Evolutionary conservation across 2,113 vertebrate genomes (phyloP).

Genomic region (Dryoscopus gambensis): DNA sequence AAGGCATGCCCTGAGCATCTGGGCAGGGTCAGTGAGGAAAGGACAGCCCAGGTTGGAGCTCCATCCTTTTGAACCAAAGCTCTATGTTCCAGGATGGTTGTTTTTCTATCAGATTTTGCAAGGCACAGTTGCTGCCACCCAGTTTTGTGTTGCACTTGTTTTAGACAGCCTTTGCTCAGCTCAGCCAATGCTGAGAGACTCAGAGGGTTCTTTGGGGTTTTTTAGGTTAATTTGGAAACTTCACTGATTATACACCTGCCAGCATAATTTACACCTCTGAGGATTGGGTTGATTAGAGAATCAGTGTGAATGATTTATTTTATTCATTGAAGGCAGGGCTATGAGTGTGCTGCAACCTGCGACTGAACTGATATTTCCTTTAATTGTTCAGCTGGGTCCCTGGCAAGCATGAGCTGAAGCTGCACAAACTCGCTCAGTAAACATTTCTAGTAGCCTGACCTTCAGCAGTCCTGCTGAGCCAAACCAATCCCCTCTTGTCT

Average conservation of each 20-base stretch:
- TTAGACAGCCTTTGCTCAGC: background rate
- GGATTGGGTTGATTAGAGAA: constrained; percentile 52
- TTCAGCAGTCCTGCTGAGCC: background rate
- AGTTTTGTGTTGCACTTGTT: background rate
- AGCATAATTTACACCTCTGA: constrained; percentile 48
- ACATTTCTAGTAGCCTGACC: background rate
- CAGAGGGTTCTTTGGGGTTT: background rate
- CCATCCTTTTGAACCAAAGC: background rate
- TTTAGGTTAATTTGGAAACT: constrained; percentile 50
- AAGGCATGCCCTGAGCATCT: background rate
- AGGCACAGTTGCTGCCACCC: background rate
- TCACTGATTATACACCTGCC: constrained; percentile 57
- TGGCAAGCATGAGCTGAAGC: constrained; percentile 9
- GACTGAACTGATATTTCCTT: constrained; percentile 5
- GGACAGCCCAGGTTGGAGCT: accelerated
- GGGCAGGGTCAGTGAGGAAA: background rate
- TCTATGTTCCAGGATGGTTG: background rate
- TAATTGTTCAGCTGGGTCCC: constrained; percentile 47
- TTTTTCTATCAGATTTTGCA: background rate
- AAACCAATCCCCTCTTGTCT: background rate
- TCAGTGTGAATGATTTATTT: constrained; percentile 57
- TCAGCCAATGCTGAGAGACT: background rate
- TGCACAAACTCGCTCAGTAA: background rate
- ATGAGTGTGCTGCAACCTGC: background rate
- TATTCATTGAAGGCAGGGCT: constrained; percentile 38